These are phyloP conservation scores for Melipona beecheii DNA, from an alignment of 2,888 invertebrate species.

Conservation along the genomic window DNA sequence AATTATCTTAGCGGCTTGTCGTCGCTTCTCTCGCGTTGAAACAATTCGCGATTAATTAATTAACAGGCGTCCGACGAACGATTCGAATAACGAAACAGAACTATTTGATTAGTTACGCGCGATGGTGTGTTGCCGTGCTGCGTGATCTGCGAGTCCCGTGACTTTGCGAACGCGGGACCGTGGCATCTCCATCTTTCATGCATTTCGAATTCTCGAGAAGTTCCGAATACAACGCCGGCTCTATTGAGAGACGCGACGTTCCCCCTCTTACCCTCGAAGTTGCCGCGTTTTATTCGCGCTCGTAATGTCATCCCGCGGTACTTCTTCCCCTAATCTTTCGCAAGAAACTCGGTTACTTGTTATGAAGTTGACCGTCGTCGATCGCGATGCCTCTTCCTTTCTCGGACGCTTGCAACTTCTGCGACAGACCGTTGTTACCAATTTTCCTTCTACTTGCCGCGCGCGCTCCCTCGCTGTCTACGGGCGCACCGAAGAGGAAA, in stretches of 20 bases:
- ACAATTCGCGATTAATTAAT: background rate
- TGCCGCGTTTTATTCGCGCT: conserved; percentile 45
- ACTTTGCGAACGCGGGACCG: background rate
- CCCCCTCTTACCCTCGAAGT: conserved; percentile 22
- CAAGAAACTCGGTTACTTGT: conserved; percentile 36
- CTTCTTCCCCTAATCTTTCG: conserved; percentile 43
- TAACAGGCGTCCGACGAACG: background rate
- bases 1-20: background rate
- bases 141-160: conserved; percentile 11
- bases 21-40: background rate
- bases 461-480: background rate
- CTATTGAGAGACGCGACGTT: conserved; percentile 38
- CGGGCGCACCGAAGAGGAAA: background rate
- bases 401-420: conserved; percentile 23
- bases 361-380: conserved; percentile 47
- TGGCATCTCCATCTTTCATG: conserved; percentile 39
- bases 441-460: conserved; percentile 6
- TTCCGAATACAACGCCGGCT: conserved; percentile 37
- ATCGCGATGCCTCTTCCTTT: conserved; percentile 25
- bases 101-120: conserved; percentile 34
- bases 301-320: conserved; percentile 23
- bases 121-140: background rate
- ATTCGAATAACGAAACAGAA: background rate
- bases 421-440: conserved; percentile 2
- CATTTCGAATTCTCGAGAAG: conserved; percentile 30